Evolutionary conservation across 2,888 invertebrate genomes (phyloP).

Genomic region (Rhynchonema sp.): DNA sequence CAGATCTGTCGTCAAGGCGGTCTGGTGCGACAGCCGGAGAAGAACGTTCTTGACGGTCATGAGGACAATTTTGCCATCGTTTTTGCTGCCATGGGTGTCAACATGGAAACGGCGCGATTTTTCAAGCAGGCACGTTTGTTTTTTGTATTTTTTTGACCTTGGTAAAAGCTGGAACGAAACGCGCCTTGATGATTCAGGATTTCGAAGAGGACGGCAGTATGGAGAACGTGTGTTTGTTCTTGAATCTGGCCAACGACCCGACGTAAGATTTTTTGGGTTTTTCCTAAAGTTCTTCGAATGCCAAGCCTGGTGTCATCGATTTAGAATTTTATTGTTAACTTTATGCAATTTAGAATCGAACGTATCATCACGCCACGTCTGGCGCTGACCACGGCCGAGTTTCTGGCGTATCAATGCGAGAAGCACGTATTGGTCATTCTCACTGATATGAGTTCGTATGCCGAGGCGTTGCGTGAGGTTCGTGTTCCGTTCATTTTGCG

Average conservation of each 20-base stretch:
- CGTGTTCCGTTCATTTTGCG: too few species aligned
- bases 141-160: too few species aligned
- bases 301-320: neutral
- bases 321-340: too few species aligned
- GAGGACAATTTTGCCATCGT: constrained; percentile 99
- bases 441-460: constrained; percentile 99
- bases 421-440: constrained; percentile 97
- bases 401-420: constrained; percentile 97
- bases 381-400: constrained; percentile 92
- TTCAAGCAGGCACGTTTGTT: too few species aligned
- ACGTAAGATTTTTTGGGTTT: constrained; percentile 38
- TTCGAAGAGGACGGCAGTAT: constrained; percentile 67
- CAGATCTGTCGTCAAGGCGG: constrained; percentile 96
- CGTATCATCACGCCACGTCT: constrained; percentile 97
- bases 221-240: constrained; percentile 98
- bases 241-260: constrained; percentile 98
- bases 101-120: constrained; percentile 86
- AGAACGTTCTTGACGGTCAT: constrained; percentile 77
- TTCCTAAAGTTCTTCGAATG: neutral
- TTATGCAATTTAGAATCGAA: constrained; percentile 74
- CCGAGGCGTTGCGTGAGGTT: constrained; percentile 97
- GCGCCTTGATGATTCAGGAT: too few species aligned
- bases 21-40: constrained; percentile 74
- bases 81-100: constrained; percentile 92
- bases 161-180: too few species aligned